Evolutionary conservation across 1,140 invertebrate genomes (phyloP).

Genomic region (Diprion similis): DNA sequence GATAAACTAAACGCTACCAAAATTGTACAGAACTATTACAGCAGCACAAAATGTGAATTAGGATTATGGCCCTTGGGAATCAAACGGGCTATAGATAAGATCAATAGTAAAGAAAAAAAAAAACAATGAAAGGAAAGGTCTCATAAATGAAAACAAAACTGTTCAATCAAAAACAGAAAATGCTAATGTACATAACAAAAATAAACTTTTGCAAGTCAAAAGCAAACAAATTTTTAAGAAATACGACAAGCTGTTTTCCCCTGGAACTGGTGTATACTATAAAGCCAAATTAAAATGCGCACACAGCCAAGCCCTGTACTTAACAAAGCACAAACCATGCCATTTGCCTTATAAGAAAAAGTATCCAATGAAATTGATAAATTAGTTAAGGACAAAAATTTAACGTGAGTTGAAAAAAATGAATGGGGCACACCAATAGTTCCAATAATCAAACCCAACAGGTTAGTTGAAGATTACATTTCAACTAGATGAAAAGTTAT

Average conservation of each 20-base stretch:
- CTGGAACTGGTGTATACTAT: slow-evolving; percentile 24
- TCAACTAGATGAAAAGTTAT: too few relatives aligned
- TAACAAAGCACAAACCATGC: slow-evolving; percentile 37
- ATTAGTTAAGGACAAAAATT: slow-evolving; percentile 43
- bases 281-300: slow-evolving; percentile 32
- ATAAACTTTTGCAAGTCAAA: too few relatives aligned
- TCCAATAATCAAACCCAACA: slow-evolving; percentile 56
- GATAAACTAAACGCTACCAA: not conserved
- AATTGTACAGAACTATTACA: not conserved
- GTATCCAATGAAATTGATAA: slow-evolving; percentile 52
- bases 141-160: not conserved
- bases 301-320: slow-evolving; percentile 39
- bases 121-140: not conserved
- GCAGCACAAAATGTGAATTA: not conserved
- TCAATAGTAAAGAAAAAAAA: not conserved
- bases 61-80: not conserved
- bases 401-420: slow-evolving; percentile 34
- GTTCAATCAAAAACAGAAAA: not conserved
- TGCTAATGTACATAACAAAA: too few relatives aligned
- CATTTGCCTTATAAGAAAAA: slow-evolving; percentile 49
- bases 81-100: not conserved
- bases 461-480: too few relatives aligned
- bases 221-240: not conserved
- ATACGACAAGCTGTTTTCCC: slow-evolving; percentile 20
- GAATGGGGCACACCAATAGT: slow-evolving; percentile 59